phyloP scores from a whole-genome alignment of 2,888 invertebrate genomes.

The Euproctis similis region DNA sequence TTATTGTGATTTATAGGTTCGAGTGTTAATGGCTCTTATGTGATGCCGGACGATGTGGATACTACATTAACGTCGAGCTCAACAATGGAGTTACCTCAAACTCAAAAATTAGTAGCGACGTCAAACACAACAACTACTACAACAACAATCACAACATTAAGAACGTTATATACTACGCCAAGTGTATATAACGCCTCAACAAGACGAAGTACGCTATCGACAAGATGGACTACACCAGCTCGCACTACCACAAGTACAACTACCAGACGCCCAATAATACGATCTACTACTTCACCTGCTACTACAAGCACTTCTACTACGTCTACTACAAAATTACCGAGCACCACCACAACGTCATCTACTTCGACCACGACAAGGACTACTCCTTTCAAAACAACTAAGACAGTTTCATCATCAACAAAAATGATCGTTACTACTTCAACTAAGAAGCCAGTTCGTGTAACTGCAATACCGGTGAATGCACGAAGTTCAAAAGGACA shows the following conservation, averaged over 20 bases:
- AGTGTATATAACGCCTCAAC: constrained; percentile 10
- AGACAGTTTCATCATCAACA: no score
- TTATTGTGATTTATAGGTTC: neutral
- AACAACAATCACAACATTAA: no score
- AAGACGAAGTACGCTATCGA: constrained; percentile 12
- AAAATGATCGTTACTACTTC: no score
- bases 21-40: neutral
- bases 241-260: constrained; percentile 1
- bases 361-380: no score
- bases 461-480: no score
- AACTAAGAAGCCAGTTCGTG: no score
- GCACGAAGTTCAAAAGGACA: no score
- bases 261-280: neutral
- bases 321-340: neutral
- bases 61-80: neutral
- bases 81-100: constrained; percentile 27
- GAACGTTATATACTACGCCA: no score
- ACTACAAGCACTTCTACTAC: no score
- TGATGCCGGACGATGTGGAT: neutral
- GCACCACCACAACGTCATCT: neutral
- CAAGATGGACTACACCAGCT: constrained; percentile 11
- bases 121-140: constrained; percentile 14
- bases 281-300: neutral
- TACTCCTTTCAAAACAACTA: no score
- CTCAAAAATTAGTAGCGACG: constrained; percentile 37